Evolutionary conservation across 2,888 invertebrate genomes (phyloP).

Genomic region (Drosophila tripunctata): DNA sequence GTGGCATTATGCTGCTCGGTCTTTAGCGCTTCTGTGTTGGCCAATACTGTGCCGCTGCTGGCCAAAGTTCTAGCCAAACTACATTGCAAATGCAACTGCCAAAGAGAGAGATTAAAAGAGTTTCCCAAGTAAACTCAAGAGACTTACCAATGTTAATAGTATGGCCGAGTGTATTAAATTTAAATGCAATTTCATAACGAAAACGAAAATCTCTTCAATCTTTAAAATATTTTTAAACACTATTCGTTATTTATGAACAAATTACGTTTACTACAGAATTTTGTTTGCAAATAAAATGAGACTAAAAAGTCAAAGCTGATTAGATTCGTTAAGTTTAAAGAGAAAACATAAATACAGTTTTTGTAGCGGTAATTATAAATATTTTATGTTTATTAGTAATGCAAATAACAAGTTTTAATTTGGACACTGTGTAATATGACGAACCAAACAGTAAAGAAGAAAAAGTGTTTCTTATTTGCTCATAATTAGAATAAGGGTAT

Average conservation of each 20-base stretch:
- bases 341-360: not conserved
- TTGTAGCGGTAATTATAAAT: not conserved
- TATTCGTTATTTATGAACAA: not conserved
- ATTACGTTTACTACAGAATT: not conserved
- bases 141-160: constrained; percentile 25
- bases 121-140: not conserved
- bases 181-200: constrained; percentile 1
- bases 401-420: constrained; percentile 48
- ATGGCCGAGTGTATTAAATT: constrained; percentile 2
- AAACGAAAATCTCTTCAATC: constrained; percentile 2
- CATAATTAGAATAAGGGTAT: not conserved
- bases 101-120: not conserved
- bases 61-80: constrained; percentile 1
- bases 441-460: too few species aligned
- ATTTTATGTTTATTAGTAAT: too few species aligned
- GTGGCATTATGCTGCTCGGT: not conserved
- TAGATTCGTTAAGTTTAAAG: not conserved
- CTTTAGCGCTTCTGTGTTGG: not conserved
- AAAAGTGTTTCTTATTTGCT: not conserved
- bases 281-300: not conserved
- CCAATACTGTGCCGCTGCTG: not conserved
- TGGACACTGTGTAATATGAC: not conserved
- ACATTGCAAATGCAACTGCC: constrained; percentile 4
- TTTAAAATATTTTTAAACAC: not conserved
- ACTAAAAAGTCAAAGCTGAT: not conserved